A percentile compares a stretch with the other conserved stretches of the same genome.
These are phyloP conservation scores for Gryllus longicercus DNA, from an alignment of 2,888 invertebrate species.

Conservation along the genomic window DNA sequence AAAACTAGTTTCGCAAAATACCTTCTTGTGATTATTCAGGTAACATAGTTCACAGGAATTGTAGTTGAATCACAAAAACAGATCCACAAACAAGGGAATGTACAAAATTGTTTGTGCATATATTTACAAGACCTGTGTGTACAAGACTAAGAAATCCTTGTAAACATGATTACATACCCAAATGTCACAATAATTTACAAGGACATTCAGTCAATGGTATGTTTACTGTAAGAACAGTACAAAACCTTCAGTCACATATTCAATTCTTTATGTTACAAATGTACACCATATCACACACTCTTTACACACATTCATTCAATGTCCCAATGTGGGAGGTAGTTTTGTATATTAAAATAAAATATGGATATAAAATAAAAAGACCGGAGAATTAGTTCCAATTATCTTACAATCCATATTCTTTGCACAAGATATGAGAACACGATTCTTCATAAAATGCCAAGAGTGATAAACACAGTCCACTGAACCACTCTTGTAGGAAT, in stretches of 20 bases:
- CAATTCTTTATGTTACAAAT: slow-evolving; percentile 34
- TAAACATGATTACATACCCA: slow-evolving; percentile 25
- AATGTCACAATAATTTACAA: slow-evolving; percentile 28
- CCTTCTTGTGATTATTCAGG: background rate
- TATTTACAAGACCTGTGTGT: slow-evolving; percentile 34
- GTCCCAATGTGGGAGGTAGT: slow-evolving; percentile 37
- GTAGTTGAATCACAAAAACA: background rate
- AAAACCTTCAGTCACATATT: slow-evolving; percentile 36
- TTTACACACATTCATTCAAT: slow-evolving; percentile 37
- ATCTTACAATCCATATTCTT: slow-evolving; percentile 32
- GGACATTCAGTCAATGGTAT: slow-evolving; percentile 34
- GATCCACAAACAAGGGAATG: slow-evolving; percentile 3
- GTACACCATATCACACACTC: slow-evolving; percentile 35
- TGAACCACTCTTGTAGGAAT: background rate
- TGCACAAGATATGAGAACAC: background rate
- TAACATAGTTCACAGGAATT: slow-evolving; percentile 4
- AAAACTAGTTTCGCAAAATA: background rate
- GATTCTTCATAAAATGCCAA: slow-evolving; percentile 17
- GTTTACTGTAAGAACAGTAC: slow-evolving; percentile 36
- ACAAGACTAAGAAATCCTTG: slow-evolving; percentile 31
- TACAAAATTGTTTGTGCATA: slow-evolving; percentile 31
- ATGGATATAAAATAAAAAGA: slow-evolving; percentile 32
- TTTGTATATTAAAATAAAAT: slow-evolving; percentile 34
- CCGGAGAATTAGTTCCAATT: slow-evolving; percentile 27
- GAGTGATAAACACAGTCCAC: background rate